Percentiles rank a stretch among this genome's conserved stretches.
These are phyloP conservation scores for Passer montanus DNA, from an alignment of 2,113 vertebrate genomes.

Conservation along the genomic window DNA sequence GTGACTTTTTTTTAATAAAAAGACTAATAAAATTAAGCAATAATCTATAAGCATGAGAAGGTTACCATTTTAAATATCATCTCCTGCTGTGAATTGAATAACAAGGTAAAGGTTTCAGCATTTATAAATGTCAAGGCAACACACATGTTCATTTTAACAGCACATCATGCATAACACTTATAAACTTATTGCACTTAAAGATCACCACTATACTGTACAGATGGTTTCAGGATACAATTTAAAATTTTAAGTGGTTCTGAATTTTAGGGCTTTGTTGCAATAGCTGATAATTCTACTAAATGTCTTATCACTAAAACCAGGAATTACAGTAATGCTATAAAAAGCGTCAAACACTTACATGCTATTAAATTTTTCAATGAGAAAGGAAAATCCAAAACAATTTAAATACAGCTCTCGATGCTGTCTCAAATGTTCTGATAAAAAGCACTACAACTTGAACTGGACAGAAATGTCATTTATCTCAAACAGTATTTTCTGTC, in stretches of 20 bases:
- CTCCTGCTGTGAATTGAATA: conserved; percentile 25
- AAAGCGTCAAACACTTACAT: neutral
- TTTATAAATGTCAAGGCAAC: conserved; percentile 49
- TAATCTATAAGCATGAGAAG: neutral
- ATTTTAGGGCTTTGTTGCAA: conserved; percentile 7
- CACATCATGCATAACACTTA: neutral
- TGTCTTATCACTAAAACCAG: neutral
- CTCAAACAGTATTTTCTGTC: conserved; percentile 6
- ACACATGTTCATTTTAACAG: conserved; percentile 22
- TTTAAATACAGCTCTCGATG: neutral
- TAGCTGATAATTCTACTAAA: conserved; percentile 12
- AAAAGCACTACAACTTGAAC: neutral
- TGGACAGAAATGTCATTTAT: conserved; percentile 13
- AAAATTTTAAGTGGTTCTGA: neutral
- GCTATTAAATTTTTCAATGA: neutral
- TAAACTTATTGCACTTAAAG: neutral
- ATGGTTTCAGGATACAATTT: neutral
- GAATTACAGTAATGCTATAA: neutral
- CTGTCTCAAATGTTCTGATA: neutral
- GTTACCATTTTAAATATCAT: conserved; percentile 1
- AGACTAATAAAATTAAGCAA: conserved; percentile 43
- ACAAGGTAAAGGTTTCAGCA: conserved; percentile 32
- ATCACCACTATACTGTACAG: neutral
- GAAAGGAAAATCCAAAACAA: neutral
- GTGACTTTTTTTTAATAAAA: neutral